Conservation (phyloP, 2,888 invertebrate species). For the Petrolisthes cinctipes region DNA sequence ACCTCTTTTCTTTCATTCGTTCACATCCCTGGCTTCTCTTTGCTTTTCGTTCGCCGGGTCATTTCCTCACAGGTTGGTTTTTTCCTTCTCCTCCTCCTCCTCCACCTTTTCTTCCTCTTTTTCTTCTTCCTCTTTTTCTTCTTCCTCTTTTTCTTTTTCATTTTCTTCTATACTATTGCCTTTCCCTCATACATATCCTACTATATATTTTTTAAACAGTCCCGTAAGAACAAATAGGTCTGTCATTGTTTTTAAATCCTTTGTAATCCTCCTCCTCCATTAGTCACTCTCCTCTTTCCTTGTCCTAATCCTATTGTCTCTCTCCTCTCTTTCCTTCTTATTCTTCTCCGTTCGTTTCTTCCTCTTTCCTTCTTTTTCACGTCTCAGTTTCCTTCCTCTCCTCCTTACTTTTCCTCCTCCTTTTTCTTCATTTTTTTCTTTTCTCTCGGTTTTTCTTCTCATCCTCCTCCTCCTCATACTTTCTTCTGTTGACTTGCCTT, state of each 20-base stretch:
- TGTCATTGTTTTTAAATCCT: not conserved
- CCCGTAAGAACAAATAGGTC: not conserved
- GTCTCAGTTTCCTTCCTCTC: not conserved
- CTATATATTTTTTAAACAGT: too few relatives aligned
- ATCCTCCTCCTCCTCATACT: too few relatives aligned
- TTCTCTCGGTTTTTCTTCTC: not conserved
- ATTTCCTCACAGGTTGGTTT: too few relatives aligned
- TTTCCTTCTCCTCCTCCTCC: conserved; percentile 3
- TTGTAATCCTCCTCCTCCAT: too few relatives aligned
- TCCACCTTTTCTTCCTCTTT: too few relatives aligned
- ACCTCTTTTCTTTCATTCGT: too few relatives aligned
- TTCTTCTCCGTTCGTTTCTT: not conserved
- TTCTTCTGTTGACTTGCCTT: too few relatives aligned
- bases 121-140: not conserved
- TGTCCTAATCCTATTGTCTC: not conserved
- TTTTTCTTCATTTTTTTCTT: not conserved
- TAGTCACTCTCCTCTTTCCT: not conserved
- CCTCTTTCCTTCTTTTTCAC: not conserved
- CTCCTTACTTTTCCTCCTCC: not conserved
- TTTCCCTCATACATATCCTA: too few relatives aligned
- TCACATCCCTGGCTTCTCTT: too few relatives aligned
- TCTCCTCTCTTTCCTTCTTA: not conserved
- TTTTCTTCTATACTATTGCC: too few relatives aligned
- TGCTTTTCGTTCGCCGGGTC: too few relatives aligned
- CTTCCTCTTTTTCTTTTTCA: not conserved